Evolutionary conservation across 2,888 invertebrate species (phyloP), one percentile per base, ranked within the genome.

Genomic region (Nephrotoma flavescens): DNA sequence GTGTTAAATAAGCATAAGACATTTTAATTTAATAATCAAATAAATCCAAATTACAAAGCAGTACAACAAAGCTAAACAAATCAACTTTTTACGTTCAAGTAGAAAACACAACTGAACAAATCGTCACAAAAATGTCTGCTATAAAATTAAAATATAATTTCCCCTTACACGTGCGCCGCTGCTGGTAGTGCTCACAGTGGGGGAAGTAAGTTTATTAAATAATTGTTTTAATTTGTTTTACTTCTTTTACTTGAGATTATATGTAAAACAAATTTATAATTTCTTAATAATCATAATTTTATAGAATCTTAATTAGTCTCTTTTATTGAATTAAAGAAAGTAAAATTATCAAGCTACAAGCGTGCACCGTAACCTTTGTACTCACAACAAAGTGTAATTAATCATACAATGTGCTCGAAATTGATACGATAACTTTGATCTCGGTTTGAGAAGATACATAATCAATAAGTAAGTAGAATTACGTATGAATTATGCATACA

Each of bases 1-100:
- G 94, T 7, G 96, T 97, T 89, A 98, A 94, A 90, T 93, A 94
- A 86, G 94, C 94, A 87, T 92, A 89, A 88, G 92, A 90, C 92
- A 92, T 89, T 86, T 92, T 88, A 83, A n/a, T 71, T 71, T 71
- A 31, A 44, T 11, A 9, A 71, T 71, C 71, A 31, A 31, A 71
- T 7, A 31, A 9, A 15, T 6, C 52, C 12, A 52, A 15, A 52
- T 4, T 52, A 52, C n/a, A 9, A 71, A 71, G 19, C 6, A 15
- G 4, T 15, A 57, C 15, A 71, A 57, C 6, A 15, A 2, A 6
- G n/a, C 15, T 4, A n/a, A 4, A 15, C 52, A 2, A 2, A 11
- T n/a, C 31, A 31, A 71, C 71, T 71, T 71, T 71, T 31, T n/a
- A 71, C 71, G 71, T 9, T 11, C 31, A 71, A 71, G 31, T 71